A percentile compares a stretch with the other conserved stretches of the same genome.
Conservation (phyloP, 1,140 invertebrate species). For the Drosophila kanapiae region DNA sequence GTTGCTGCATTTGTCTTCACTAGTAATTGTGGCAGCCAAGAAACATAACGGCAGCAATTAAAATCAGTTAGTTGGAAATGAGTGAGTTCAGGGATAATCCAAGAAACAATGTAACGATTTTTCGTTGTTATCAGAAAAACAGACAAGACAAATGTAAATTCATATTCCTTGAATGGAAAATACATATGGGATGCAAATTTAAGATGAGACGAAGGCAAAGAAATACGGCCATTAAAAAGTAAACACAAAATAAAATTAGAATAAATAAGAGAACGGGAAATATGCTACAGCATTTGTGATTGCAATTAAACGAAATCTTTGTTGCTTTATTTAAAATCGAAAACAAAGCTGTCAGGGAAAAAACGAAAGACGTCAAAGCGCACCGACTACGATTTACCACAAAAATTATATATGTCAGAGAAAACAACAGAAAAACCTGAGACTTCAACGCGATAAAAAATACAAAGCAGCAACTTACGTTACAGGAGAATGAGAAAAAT, state of each 20-base stretch:
- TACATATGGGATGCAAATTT: constrained; percentile 6
- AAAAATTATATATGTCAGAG: constrained; percentile 2
- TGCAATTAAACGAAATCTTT: constrained; percentile 3
- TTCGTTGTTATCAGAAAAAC: background rate
- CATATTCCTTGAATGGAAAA: background rate
- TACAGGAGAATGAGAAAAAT: background rate
- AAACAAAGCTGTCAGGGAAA: background rate
- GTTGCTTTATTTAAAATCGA: background rate
- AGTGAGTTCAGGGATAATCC: background rate
- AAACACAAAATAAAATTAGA: constrained; percentile 1
- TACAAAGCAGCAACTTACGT: constrained; percentile 6
- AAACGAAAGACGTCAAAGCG: background rate
- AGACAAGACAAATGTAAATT: constrained; percentile 2
- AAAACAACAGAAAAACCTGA: background rate
- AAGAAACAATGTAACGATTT: constrained; percentile 4
- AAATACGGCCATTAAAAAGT: background rate
- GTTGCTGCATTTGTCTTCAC: background rate
- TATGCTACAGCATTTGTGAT: background rate
- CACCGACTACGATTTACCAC: background rate
- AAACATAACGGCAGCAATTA: constrained; percentile 6
- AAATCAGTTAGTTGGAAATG: constrained; percentile 14
- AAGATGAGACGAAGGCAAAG: constrained; percentile 3
- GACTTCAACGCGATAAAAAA: constrained; percentile 3
- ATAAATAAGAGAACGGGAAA: background rate
- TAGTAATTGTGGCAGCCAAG: constrained; percentile 6